phyloP scores from a whole-genome alignment of 37 sponge, comb jelly and placozoan species.

The Beroe forskalii region DNA sequence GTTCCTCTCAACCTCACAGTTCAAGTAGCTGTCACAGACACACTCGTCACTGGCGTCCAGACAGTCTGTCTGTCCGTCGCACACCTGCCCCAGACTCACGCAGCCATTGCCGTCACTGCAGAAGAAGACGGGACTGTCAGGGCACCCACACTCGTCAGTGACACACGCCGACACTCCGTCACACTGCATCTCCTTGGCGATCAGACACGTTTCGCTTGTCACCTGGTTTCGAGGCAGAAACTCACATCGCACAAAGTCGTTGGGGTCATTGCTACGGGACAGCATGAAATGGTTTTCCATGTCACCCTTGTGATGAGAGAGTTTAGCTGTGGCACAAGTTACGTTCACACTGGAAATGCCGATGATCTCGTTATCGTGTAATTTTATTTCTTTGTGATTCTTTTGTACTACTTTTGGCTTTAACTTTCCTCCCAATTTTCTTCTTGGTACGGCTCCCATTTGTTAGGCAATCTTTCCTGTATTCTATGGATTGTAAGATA shows the following conservation, averaged over 20 bases:
- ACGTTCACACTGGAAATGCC: too few relatives aligned
- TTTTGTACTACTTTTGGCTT: too few relatives aligned
- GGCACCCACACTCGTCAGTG: constrained; percentile 1
- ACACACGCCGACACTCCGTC: not conserved
- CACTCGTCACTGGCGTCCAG: constrained; percentile 12
- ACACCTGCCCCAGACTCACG: not conserved
- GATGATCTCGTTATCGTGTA: too few relatives aligned
- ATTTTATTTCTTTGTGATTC: too few relatives aligned
- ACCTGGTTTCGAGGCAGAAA: not conserved
- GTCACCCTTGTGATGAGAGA: not conserved
- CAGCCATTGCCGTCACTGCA: constrained; percentile 18
- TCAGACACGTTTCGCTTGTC: not conserved
- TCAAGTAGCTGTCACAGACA: not conserved
- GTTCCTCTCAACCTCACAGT: not conserved
- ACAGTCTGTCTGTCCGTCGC: not conserved
- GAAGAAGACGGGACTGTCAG: not conserved
- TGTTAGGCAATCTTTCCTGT: not conserved
- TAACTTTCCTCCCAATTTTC: not conserved
- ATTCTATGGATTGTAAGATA: not conserved
- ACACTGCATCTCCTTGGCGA: not conserved
- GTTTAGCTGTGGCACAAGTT: not conserved
- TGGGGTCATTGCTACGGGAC: not conserved
- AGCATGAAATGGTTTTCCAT: not conserved
- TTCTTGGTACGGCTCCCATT: not conserved
- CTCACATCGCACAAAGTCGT: not conserved